A percentile compares a stretch with the other conserved stretches of the same genome.
Evolutionary conservation across 2,797 vertebrate species (phyloP).

Genomic region (Garrulus glandarius): DNA sequence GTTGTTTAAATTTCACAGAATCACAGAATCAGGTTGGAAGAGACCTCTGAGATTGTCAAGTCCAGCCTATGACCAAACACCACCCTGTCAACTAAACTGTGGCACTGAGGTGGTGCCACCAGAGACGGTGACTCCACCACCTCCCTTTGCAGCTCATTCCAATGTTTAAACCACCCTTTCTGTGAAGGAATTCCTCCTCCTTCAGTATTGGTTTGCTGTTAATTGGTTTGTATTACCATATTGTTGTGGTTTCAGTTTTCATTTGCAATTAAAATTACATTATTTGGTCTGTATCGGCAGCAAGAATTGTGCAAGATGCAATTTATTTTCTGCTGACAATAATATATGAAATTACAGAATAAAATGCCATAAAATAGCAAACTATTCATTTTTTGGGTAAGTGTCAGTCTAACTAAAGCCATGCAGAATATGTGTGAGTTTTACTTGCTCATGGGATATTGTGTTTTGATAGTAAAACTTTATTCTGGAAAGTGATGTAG

Average conservation of each 20-base stretch:
- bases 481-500: neutral
- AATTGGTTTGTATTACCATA: neutral
- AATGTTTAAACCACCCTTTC: neutral
- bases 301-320: neutral
- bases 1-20: neutral
- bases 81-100: neutral
- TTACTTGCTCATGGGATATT: neutral
- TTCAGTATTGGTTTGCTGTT: neutral
- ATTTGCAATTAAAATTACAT: neutral
- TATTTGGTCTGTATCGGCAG: neutral
- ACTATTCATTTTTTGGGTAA: neutral
- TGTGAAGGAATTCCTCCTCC: neutral
- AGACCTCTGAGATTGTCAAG: neutral
- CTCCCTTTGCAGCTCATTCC: neutral
- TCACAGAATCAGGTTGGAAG: neutral
- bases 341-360: neutral
- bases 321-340: neutral
- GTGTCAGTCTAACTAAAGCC: neutral
- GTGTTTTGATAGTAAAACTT: neutral
- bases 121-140: neutral
- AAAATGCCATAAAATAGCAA: neutral
- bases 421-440: neutral
- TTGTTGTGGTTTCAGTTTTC: neutral
- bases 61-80: rapidly evolving
- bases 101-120: neutral